Conservation (phyloP, 2,888 invertebrate genomes). For the Drosophila pseudotakahashii region DNA sequence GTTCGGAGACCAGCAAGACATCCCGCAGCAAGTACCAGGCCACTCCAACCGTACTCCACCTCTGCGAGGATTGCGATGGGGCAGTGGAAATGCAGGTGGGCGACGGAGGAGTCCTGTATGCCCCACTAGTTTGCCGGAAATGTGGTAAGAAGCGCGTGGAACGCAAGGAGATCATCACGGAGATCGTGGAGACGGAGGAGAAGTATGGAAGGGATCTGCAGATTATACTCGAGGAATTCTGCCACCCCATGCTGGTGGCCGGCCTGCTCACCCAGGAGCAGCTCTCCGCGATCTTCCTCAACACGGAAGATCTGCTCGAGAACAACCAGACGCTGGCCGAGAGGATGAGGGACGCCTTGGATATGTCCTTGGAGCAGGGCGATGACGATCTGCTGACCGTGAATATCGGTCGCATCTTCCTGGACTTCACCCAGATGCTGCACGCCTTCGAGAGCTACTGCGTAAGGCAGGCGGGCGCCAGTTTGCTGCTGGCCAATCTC, state of each 20-base stretch:
- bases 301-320: slow-evolving; percentile 95
- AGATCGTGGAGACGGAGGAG: slow-evolving; percentile 97
- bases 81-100: slow-evolving; percentile 90
- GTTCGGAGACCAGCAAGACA: slow-evolving; percentile 95
- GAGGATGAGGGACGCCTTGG: slow-evolving; percentile 93
- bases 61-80: slow-evolving; percentile 95
- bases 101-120: slow-evolving; percentile 89
- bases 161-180: slow-evolving; percentile 96
- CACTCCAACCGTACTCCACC: slow-evolving; percentile 85
- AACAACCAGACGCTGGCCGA: slow-evolving; percentile 94
- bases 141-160: slow-evolving; percentile 95
- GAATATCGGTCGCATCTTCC: slow-evolving; percentile 94
- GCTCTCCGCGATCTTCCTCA: slow-evolving; percentile 95
- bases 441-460: slow-evolving; percentile 98
- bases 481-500: slow-evolving; percentile 93
- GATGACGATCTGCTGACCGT: slow-evolving; percentile 94
- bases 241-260: slow-evolving; percentile 96
- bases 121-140: slow-evolving; percentile 93
- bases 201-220: slow-evolving; percentile 97
- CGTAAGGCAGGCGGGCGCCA: slow-evolving; percentile 95
- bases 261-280: slow-evolving; percentile 96
- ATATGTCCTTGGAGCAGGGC: slow-evolving; percentile 92
- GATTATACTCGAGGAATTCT: slow-evolving; percentile 96
- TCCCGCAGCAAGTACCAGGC: slow-evolving; percentile 90
- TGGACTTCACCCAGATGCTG: slow-evolving; percentile 96